phyloP scores from a whole-genome alignment of 1,140 invertebrate species.

The Neodiprion virginianus region DNA sequence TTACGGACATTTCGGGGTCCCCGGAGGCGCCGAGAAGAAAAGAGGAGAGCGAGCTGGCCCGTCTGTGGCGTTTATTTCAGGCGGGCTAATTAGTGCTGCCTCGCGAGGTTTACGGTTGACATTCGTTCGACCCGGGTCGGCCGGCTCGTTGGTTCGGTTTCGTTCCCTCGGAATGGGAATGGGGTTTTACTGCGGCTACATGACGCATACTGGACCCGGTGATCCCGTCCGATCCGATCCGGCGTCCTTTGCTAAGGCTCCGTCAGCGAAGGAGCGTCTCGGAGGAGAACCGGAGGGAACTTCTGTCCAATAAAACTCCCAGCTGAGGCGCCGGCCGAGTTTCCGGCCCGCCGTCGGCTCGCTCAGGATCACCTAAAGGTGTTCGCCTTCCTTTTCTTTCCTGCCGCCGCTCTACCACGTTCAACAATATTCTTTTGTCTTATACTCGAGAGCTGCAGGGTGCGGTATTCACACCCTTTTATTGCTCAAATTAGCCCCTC shows the following conservation, averaged over 20 bases:
- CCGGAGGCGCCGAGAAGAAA: neutral
- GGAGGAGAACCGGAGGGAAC: neutral
- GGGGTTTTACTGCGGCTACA: too few species aligned
- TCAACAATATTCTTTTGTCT: constrained; percentile 51
- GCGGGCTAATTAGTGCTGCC: constrained; percentile 63
- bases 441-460: constrained; percentile 34
- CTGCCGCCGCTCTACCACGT: neutral
- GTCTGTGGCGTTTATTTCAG: constrained; percentile 57
- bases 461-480: constrained; percentile 55
- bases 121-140: constrained; percentile 21
- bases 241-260: constrained; percentile 11
- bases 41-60: constrained; percentile 28
- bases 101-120: constrained; percentile 62
- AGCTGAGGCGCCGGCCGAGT: constrained; percentile 21
- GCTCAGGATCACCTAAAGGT: neutral
- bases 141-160: neutral
- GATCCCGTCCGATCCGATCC: neutral
- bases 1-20: constrained; percentile 17
- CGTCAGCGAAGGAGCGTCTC: neutral
- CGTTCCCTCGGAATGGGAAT: neutral
- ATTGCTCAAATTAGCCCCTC: constrained; percentile 46
- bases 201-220: too few species aligned
- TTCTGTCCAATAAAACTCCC: neutral
- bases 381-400: too few species aligned
- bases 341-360: constrained; percentile 22